Evolutionary conservation across 2,113 vertebrate genomes (phyloP).

Genomic region (Macaca nemestrina): DNA sequence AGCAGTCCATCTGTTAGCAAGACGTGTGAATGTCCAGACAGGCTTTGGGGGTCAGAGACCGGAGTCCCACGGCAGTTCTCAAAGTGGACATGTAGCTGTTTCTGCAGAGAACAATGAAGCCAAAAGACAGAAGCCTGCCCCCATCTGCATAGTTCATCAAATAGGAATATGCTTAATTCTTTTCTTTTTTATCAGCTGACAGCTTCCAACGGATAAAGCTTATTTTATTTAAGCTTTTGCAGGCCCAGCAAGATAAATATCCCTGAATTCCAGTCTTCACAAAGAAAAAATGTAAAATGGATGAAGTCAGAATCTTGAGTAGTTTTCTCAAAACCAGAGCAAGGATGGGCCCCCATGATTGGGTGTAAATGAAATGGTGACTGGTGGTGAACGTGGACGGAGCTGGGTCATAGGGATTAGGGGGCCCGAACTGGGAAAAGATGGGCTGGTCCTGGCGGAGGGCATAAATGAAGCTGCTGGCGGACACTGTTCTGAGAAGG

Average conservation of each 20-base stretch:
- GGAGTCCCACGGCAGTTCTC: constrained; percentile 76
- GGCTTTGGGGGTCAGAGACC: constrained; percentile 81
- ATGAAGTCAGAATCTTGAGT: constrained; percentile 43
- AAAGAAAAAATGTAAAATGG: constrained; percentile 7
- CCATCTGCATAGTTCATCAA: constrained; percentile 77
- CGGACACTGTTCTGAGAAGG: rapidly evolving
- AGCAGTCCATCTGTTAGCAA: constrained; percentile 86
- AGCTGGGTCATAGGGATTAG: background rate
- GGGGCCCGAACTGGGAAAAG: background rate
- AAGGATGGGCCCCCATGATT: rapidly evolving
- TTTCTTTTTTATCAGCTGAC: constrained; percentile 77
- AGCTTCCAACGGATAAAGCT: constrained; percentile 83
- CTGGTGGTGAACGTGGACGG: rapidly evolving
- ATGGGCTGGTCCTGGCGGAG: rapidly evolving
- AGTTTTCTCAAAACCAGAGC: background rate
- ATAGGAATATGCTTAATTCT: constrained; percentile 69
- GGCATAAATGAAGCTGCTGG: rapidly evolving
- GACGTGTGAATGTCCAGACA: constrained; percentile 87
- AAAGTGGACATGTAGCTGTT: constrained; percentile 77
- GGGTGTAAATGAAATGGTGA: background rate
- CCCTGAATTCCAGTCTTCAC: constrained; percentile 52
- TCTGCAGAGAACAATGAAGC: constrained; percentile 71
- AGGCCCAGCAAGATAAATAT: constrained; percentile 69
- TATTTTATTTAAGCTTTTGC: constrained; percentile 83
- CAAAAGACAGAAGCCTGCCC: constrained; percentile 74